phyloP scores from a whole-genome alignment of 2,113 vertebrate genomes.

The Carassius carassius region DNA sequence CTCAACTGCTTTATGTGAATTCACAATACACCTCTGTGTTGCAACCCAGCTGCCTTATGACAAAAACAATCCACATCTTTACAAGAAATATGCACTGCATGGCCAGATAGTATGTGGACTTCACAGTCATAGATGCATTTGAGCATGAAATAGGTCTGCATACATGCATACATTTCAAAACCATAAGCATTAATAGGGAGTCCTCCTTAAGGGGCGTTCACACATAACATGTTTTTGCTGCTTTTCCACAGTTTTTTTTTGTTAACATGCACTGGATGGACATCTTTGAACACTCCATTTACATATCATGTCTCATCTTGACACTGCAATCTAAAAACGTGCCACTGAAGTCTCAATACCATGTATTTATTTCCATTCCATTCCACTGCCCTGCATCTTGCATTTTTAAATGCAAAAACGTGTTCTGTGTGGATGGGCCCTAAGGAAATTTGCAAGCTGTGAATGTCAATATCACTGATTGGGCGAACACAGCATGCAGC shows the following conservation, averaged over 20 bases:
- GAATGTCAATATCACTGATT: neutral
- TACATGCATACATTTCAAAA: neutral
- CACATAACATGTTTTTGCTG: neutral
- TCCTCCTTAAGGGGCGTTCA: neutral
- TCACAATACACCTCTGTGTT: slow-evolving; percentile 7
- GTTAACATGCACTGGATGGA: neutral
- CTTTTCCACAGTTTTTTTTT: neutral
- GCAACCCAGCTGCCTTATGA: neutral
- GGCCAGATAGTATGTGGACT: neutral
- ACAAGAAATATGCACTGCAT: neutral
- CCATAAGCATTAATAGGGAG: neutral
- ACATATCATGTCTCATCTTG: neutral
- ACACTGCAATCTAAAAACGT: neutral
- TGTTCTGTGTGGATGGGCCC: too few relatives aligned
- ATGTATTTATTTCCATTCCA: too few relatives aligned
- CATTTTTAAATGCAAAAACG: too few relatives aligned
- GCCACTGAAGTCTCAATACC: too few relatives aligned
- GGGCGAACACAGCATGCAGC: neutral
- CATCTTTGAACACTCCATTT: neutral
- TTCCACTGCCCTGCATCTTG: too few relatives aligned
- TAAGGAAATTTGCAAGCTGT: neutral
- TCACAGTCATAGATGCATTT: neutral
- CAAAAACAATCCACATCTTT: slow-evolving; percentile 26
- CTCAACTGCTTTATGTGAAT: slow-evolving; percentile 34
- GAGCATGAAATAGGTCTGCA: neutral